Evolutionary conservation across 1,140 invertebrate genomes (phyloP), one percentile per base, ranked within the genome.

Genomic region (Hydropsyche tenuis): DNA sequence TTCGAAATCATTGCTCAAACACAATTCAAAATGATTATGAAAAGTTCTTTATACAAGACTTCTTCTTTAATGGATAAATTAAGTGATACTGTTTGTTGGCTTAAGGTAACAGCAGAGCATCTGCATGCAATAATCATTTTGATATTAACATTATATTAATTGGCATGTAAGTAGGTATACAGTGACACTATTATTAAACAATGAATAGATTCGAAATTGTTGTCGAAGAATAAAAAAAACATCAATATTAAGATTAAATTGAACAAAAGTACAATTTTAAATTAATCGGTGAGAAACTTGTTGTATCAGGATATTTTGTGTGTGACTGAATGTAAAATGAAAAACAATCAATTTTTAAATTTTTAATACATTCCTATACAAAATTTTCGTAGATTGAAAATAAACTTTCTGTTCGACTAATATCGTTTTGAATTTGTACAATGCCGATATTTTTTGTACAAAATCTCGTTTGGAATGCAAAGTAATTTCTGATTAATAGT

Each of bases 111-210:
- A 60, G 56, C 56, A 60, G 56, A 60, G 12, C 23, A 25, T 60
- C 56, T 60, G 56, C 56, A 60, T n/a, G 56, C 56, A 60, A 60
- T 60, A 60, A 60, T 60, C 56, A 60, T 60, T 60, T 60, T 60
- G 56, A 60, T 60, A 60, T 60, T 60, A 60, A 60, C 18, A 60
- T 25, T 25, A 60, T 25, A 48, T 16, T 18, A 53, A 18, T 20
- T 20, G n/a, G 48, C 48, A 53, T 53, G 48, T 53, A 53, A 53
- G 48, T 53, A 18, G 48, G 20, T 53, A 18, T 53, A 53, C 48
- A 53, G n/a, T 37, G 9, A 37, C 30, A 37, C 30, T 37, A 37
- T 37, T 37, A 9, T 37, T 37, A 37, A 37, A 37, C n/a, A 20
- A 53, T 16, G 48, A 53, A 53, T 53, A 18, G 16, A 53, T 53